Base-by-base conservation (phyloP, 2,888 invertebrate species). In the Cantharis flavilabris region DNA sequence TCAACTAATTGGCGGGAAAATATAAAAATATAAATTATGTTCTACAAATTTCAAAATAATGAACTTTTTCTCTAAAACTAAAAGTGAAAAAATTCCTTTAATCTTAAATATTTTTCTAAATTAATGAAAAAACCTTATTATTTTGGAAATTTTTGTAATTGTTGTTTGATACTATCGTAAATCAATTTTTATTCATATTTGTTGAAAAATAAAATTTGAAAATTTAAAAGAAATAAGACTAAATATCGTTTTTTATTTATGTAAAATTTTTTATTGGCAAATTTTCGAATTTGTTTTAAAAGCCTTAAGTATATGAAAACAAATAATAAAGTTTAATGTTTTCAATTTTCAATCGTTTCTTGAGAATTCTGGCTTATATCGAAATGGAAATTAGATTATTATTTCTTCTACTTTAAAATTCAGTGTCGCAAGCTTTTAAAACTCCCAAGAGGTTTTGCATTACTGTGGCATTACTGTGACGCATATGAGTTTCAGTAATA, bases 351-450 rank as follows among this genome's bases (percentile, higher is more conserved):
- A 77, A 77, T 75, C 72, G 76, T 70, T 69, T 75, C 79, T 77
- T 33, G 73, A 75, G 77, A 70, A 71, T 72, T 79, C 73, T 72
- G 71, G 72, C 76, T 78, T 79, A 82, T 80, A 80, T 81, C 78
- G 80, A 81, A 80, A 82, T 82, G 79, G 81, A 82, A 83, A 83
- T 83, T 81, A 83, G 81, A 79, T 82, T 81, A 82, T 83, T 83
- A 81, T 81, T 82, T 83, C 81, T 80, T 77, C 81, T 82, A 82
- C 80, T 80, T 79, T 79, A 77, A 81, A 81, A 80, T 81, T 81
- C 79, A 73, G 78, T 73, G 79, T 81, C 81, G 80, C 79, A 80
- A 80, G 81, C 83, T 82, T 82, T 83, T 81, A 82, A 82, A 81
- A 82, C 74, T 80, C 82, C 80, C 83, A n/a, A 20, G 81, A 77